phyloP scores from a whole-genome alignment of 2,797 vertebrate species.

The Sebastes itinus region DNA sequence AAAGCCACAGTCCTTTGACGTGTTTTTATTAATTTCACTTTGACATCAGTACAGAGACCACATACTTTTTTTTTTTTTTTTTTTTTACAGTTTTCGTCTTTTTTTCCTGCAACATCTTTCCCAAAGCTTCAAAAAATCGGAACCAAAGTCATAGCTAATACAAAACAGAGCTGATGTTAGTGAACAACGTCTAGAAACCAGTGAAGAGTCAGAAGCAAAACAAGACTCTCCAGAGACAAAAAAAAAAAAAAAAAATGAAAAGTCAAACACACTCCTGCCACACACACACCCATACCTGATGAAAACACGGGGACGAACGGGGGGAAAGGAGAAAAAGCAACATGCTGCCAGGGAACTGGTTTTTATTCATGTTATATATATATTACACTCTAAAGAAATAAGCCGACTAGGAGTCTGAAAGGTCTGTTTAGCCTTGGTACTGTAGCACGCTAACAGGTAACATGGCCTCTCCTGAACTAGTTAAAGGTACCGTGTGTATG shows the following conservation, averaged over 20 bases:
- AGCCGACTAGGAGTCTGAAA: slow-evolving; percentile 22
- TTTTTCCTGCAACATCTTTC: slow-evolving; percentile 61
- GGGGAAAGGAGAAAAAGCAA: slow-evolving; percentile 39
- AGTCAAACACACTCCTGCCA: slow-evolving; percentile 38
- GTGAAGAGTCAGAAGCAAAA: slow-evolving; percentile 59
- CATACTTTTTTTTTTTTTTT: slow-evolving; percentile 46
- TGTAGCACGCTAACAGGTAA: slow-evolving; percentile 2
- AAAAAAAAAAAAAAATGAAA: background rate
- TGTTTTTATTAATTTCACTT: slow-evolving; percentile 86
- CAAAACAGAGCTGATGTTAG: slow-evolving; percentile 78
- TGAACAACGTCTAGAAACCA: slow-evolving; percentile 71
- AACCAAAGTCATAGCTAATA: slow-evolving; percentile 76
- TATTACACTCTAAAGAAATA: slow-evolving; percentile 61
- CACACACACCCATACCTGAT: slow-evolving; percentile 43
- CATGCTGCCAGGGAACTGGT: slow-evolving; percentile 62
- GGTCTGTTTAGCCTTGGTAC: background rate
- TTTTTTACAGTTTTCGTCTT: slow-evolving; percentile 21
- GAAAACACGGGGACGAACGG: slow-evolving; percentile 45
- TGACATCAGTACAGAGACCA: slow-evolving; percentile 85
- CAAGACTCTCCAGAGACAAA: slow-evolving; percentile 38
- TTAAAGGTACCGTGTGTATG: background rate
- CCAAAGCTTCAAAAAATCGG: slow-evolving; percentile 69
- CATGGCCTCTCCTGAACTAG: slow-evolving; percentile 26
- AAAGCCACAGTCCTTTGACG: slow-evolving; percentile 59
- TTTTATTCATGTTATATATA: slow-evolving; percentile 46